phyloP scores from a whole-genome alignment of 2,888 invertebrate genomes.

The Agrochola macilenta region DNA sequence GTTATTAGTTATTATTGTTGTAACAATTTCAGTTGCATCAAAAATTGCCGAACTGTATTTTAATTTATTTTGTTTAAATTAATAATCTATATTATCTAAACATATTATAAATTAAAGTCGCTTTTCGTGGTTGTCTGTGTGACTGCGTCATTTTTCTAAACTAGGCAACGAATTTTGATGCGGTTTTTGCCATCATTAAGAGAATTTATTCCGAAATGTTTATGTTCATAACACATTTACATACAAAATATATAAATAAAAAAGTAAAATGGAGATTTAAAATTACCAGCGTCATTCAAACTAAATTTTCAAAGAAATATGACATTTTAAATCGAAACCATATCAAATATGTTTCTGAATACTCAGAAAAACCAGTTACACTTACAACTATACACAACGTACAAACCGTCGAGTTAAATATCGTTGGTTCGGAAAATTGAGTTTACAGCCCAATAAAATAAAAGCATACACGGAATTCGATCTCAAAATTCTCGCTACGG shows the following conservation, averaged over 20 bases:
- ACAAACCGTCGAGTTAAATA: background rate
- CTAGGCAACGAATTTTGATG: background rate
- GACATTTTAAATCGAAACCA: background rate
- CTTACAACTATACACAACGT: too few relatives aligned
- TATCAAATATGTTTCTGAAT: background rate
- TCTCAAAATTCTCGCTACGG: background rate
- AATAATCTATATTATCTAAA: background rate
- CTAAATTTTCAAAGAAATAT: background rate
- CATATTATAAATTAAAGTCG: too few relatives aligned
- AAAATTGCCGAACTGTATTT: background rate
- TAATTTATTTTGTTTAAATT: background rate
- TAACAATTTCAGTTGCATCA: background rate
- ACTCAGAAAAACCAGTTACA: background rate
- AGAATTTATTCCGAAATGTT: background rate
- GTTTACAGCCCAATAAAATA: conserved; percentile 20
- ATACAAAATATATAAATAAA: background rate
- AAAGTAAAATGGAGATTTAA: background rate
- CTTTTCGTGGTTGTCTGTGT: too few relatives aligned
- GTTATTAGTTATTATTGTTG: background rate
- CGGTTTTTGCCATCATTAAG: background rate
- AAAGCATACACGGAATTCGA: background rate
- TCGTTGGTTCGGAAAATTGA: conserved; percentile 2
- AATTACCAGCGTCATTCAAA: background rate
- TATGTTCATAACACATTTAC: too few relatives aligned
- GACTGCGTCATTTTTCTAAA: background rate